These are phyloP conservation scores for Spisula solida DNA, from an alignment of 2,888 invertebrate genomes.

Conservation along the genomic window DNA sequence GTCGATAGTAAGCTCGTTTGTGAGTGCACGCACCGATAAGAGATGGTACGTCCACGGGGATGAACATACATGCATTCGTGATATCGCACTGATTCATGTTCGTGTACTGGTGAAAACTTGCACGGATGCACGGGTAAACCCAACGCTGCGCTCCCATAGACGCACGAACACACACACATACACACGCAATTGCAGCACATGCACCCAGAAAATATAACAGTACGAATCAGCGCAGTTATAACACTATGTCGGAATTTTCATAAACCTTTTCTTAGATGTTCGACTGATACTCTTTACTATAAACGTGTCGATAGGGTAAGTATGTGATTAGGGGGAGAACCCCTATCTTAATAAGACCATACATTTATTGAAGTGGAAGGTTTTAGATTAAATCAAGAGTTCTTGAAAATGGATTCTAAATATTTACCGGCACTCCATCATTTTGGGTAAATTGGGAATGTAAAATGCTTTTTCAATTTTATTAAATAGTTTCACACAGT, in stretches of 20 bases:
- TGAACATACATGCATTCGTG: no score
- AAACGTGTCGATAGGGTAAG: conserved; percentile 13
- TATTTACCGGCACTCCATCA: not conserved
- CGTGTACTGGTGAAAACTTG: no score
- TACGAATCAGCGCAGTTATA: not conserved
- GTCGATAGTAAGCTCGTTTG: no score
- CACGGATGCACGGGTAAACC: no score
- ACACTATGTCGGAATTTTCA: not conserved
- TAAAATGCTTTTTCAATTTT: not conserved
- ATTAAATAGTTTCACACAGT: not conserved
- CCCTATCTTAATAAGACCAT: conserved; percentile 9
- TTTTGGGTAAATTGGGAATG: not conserved
- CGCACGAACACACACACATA: no score
- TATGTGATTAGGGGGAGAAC: not conserved
- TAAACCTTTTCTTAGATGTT: conserved; percentile 7
- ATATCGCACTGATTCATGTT: no score
- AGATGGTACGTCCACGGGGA: no score
- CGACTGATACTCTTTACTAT: not conserved
- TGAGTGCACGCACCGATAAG: no score
- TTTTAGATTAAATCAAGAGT: not conserved
- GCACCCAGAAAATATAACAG: no score
- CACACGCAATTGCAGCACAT: no score
- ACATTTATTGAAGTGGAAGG: conserved; percentile 2
- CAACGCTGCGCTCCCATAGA: no score
- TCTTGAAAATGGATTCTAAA: not conserved